phyloP scores from a whole-genome alignment of 2,888 invertebrate genomes.

The Agrotis segetum region DNA sequence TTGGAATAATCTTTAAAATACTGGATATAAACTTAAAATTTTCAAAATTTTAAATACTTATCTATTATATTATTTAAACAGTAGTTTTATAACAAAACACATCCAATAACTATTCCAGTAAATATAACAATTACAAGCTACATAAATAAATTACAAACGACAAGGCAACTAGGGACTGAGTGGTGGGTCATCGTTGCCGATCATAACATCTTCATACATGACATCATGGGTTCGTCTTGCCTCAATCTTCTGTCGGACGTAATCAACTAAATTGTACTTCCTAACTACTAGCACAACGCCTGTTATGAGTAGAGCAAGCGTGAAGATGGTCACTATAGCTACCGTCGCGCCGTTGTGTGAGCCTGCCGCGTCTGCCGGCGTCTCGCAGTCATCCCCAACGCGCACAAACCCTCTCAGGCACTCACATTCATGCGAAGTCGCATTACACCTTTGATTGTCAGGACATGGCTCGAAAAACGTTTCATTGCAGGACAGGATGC shows the following conservation, averaged over 20 bases:
- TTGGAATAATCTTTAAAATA: background rate
- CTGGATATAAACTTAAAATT: background rate
- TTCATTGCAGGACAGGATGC: constrained; percentile 87
- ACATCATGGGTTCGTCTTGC: constrained; percentile 83
- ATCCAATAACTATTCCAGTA: constrained; percentile 50
- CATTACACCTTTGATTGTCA: constrained; percentile 79
- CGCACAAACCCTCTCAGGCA: constrained; percentile 77
- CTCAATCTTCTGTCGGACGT: constrained; percentile 83
- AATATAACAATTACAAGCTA: constrained; percentile 64
- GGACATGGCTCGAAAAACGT: constrained; percentile 75
- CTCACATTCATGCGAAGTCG: constrained; percentile 72
- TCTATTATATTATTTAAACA: constrained; percentile 3
- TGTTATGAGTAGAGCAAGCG: constrained; percentile 81
- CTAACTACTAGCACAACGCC: constrained; percentile 85
- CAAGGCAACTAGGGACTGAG: constrained; percentile 81
- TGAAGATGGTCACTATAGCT: constrained; percentile 81
- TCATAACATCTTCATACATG: constrained; percentile 90
- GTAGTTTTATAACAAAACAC: constrained; percentile 45
- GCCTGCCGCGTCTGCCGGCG: constrained; percentile 57
- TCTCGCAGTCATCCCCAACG: constrained; percentile 76
- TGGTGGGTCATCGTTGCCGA: constrained; percentile 89
- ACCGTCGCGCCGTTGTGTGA: constrained; percentile 76
- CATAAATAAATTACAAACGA: constrained; percentile 62
- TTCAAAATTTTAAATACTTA: background rate
- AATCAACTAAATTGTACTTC: constrained; percentile 86